Evolutionary conservation across 2,797 vertebrate genomes (phyloP).

Genomic region (Bucorvus abyssinicus): DNA sequence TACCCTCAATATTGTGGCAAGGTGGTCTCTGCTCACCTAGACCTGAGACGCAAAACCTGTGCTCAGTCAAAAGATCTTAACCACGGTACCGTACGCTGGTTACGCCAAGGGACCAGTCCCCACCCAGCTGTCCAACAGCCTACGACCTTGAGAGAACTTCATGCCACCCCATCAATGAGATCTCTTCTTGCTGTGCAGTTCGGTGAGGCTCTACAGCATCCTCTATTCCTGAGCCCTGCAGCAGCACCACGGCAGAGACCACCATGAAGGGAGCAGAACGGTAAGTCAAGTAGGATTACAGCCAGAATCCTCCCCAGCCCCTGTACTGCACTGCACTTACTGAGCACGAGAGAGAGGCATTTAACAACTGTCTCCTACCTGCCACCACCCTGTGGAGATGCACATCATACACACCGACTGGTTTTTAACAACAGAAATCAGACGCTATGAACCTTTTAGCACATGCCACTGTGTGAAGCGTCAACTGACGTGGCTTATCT

Average conservation of each 20-base stretch:
- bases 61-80: not conserved
- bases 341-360: not conserved
- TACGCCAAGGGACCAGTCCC: rapidly evolving
- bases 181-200: not conserved
- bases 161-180: not conserved
- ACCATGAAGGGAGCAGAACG: not conserved
- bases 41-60: rapidly evolving
- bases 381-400: not conserved
- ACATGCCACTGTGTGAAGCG: not conserved
- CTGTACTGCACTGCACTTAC: not conserved
- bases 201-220: not conserved
- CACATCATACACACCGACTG: not conserved
- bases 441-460: not conserved
- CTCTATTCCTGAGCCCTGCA: not conserved
- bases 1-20: not conserved
- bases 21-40: not conserved
- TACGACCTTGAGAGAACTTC: not conserved
- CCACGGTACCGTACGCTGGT: rapidly evolving
- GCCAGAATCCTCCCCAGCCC: not conserved
- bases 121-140: not conserved
- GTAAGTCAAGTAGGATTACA: rapidly evolving
- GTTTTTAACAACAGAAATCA: not conserved
- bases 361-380: not conserved
- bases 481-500: not conserved
- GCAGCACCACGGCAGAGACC: not conserved